phyloP scores from a whole-genome alignment of 2,113 vertebrate genomes.

The Dromiciops gliroides region DNA sequence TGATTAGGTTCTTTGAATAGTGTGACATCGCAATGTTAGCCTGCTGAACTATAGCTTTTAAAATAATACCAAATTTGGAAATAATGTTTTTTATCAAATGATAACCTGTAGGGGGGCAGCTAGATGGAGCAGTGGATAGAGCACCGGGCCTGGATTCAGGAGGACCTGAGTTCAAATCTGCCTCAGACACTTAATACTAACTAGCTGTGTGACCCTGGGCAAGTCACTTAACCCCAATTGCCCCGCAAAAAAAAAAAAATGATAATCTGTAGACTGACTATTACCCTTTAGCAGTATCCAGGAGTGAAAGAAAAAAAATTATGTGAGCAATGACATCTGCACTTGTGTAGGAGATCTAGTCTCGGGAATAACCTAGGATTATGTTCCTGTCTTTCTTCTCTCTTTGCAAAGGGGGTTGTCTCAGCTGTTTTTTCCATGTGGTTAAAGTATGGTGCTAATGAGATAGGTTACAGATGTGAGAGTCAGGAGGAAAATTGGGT shows the following conservation, averaged over 20 bases:
- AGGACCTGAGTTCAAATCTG: too few species aligned
- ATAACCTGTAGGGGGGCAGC: background rate
- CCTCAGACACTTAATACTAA: too few species aligned
- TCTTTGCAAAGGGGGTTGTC: background rate
- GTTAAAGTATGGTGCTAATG: conserved; percentile 62
- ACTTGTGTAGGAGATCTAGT: conserved; percentile 3
- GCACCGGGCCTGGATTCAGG: too few species aligned
- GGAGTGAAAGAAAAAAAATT: background rate
- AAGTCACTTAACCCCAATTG: too few species aligned
- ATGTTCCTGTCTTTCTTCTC: background rate
- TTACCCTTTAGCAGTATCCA: background rate
- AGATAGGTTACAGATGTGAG: conserved; percentile 51
- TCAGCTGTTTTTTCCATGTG: conserved; percentile 48
- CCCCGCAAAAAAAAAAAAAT: too few species aligned
- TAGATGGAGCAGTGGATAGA: too few species aligned
- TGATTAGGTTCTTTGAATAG: background rate
- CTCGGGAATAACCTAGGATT: background rate
- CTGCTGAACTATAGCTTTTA: background rate
- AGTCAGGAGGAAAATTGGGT: conserved; percentile 52
- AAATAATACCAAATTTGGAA: background rate
- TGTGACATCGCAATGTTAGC: background rate
- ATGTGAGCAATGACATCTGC: too few species aligned
- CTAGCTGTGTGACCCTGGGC: too few species aligned
- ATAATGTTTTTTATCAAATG: background rate
- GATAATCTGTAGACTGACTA: background rate